Percentiles rank a stretch among this genome's conserved stretches.
Evolutionary conservation across 2,797 vertebrate genomes (phyloP).

Genomic region (Limnodromus scolopaceus): DNA sequence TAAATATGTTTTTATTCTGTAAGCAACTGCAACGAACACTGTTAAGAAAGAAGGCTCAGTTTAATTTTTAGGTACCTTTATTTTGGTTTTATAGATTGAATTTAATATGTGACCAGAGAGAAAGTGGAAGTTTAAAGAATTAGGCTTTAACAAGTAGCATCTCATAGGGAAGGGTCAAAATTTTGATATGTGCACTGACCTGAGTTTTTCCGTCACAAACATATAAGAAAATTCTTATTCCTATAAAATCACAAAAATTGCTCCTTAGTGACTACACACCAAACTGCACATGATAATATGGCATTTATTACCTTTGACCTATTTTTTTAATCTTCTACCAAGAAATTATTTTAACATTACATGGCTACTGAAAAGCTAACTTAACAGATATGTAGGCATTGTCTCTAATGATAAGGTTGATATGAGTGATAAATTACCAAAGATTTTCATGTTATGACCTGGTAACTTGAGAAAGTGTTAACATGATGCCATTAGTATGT

Average conservation of each 20-base stretch:
- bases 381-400: background rate
- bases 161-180: background rate
- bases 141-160: background rate
- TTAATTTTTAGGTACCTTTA: background rate
- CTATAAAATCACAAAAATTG: background rate
- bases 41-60: background rate
- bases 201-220: background rate
- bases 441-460: background rate
- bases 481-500: accelerated
- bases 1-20: background rate
- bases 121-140: background rate
- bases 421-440: background rate
- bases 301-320: background rate
- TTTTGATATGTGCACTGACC: background rate
- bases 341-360: background rate
- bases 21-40: background rate
- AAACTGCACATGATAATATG: background rate
- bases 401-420: background rate
- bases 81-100: background rate
- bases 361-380: background rate
- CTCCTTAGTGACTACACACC: background rate
- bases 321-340: background rate
- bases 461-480: background rate
- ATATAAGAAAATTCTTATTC: background rate
- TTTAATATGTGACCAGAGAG: background rate